phyloP scores from a whole-genome alignment of 2,888 invertebrate species.

The Lomographa bimaculata region DNA sequence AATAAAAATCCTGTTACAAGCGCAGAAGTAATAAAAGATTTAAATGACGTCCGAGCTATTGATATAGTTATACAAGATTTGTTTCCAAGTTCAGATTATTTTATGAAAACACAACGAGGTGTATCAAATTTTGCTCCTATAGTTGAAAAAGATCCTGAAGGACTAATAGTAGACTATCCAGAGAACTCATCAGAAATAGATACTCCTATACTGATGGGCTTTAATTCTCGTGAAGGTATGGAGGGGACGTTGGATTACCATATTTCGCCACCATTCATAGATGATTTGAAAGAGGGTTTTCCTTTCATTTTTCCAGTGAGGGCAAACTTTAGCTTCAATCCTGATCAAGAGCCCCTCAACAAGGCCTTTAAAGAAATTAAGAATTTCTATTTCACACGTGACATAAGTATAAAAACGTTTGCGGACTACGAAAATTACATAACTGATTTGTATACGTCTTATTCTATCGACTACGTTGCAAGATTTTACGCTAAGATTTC shows the following conservation, averaged over 20 bases:
- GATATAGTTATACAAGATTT: slow-evolving; percentile 55
- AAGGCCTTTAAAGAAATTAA: slow-evolving; percentile 64
- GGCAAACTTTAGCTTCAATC: slow-evolving; percentile 60
- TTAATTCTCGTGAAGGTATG: slow-evolving; percentile 77
- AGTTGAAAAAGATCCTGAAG: slow-evolving; percentile 58
- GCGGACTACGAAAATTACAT: slow-evolving; percentile 68
- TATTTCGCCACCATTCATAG: slow-evolving; percentile 59
- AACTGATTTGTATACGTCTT: slow-evolving; percentile 66
- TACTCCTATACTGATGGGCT: slow-evolving; percentile 77
- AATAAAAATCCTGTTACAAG: slow-evolving; percentile 49
- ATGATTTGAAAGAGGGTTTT: slow-evolving; percentile 65
- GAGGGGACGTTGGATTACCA: slow-evolving; percentile 62
- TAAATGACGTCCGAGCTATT: slow-evolving; percentile 47
- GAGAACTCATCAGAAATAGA: slow-evolving; percentile 54
- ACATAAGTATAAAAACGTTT: slow-evolving; percentile 54
- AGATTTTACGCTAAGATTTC: slow-evolving; percentile 60
- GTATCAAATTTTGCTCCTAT: slow-evolving; percentile 67
- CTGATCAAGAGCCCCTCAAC: slow-evolving; percentile 49
- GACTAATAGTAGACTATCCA: slow-evolving; percentile 66
- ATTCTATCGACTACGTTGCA: slow-evolving; percentile 63
- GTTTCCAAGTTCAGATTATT: slow-evolving; percentile 64
- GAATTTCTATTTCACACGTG: slow-evolving; percentile 60
- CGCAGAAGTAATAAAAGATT: slow-evolving; percentile 49
- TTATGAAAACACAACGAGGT: slow-evolving; percentile 63
- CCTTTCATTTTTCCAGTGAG: slow-evolving; percentile 68